Conservation (phyloP, 2,888 invertebrate genomes). For the Lasius platythorax region DNA sequence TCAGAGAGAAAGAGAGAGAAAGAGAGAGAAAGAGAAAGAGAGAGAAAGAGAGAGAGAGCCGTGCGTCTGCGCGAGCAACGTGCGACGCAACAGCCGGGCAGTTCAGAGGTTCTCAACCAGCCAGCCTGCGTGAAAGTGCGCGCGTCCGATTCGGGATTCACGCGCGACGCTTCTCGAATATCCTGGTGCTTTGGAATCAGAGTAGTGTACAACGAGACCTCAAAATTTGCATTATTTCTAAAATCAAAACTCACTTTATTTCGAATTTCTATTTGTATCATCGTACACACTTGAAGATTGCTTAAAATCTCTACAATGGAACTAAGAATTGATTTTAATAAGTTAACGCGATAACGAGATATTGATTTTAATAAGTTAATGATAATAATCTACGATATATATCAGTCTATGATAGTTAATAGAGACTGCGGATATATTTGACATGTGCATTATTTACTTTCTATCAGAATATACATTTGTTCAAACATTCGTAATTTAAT, state of each 20-base stretch:
- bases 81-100: slow-evolving; percentile 61
- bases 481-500: not conserved
- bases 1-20: too few species aligned
- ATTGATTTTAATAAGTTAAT: slow-evolving; percentile 3
- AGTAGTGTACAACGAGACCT: not conserved
- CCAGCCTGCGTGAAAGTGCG: slow-evolving; percentile 82
- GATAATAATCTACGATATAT: too few species aligned
- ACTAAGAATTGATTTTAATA: slow-evolving; percentile 6
- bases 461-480: not conserved
- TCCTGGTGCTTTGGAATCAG: not conserved
- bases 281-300: not conserved
- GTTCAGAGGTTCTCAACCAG: slow-evolving; percentile 81
- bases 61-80: slow-evolving; percentile 44
- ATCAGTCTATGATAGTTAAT: not conserved
- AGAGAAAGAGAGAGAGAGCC: not conserved
- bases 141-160: slow-evolving; percentile 65
- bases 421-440: not conserved
- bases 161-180: slow-evolving; percentile 47
- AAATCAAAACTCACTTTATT: not conserved
- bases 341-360: not conserved
- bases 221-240: not conserved
- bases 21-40: not conserved
- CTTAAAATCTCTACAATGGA: not conserved
- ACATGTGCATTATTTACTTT: not conserved
- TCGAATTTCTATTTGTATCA: not conserved